phyloP scores from a whole-genome alignment of 2,888 invertebrate species.

The Zygogramma bicolorata region DNA sequence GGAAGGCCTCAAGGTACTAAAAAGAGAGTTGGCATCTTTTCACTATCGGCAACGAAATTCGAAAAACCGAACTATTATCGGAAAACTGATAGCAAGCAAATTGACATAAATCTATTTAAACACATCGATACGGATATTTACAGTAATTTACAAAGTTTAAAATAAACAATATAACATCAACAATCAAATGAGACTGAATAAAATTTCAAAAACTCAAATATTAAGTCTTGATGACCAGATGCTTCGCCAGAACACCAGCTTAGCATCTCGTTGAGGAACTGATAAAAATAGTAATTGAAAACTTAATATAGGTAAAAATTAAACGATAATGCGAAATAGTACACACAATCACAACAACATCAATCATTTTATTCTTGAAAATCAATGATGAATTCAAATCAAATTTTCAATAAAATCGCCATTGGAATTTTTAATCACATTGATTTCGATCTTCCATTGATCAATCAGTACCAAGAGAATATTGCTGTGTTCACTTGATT shows the following conservation, averaged over 20 bases:
- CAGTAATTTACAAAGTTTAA: constrained; percentile 43
- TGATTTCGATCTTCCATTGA: too few relatives aligned
- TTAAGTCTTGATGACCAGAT: constrained; percentile 45
- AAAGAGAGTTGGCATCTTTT: background rate
- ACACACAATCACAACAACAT: constrained; percentile 16
- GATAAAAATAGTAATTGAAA: constrained; percentile 23
- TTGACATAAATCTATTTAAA: constrained; percentile 15
- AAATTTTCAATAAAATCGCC: too few relatives aligned
- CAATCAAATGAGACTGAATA: constrained; percentile 48
- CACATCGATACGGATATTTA: constrained; percentile 40
- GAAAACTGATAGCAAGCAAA: background rate
- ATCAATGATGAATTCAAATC: background rate
- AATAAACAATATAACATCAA: constrained; percentile 51
- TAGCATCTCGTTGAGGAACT: constrained; percentile 30
- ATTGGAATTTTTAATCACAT: too few relatives aligned
- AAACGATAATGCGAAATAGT: constrained; percentile 25
- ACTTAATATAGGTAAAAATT: constrained; percentile 30
- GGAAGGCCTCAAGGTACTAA: background rate
- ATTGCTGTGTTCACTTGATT: too few relatives aligned
- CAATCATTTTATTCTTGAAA: background rate
- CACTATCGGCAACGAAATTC: background rate
- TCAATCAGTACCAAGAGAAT: too few relatives aligned
- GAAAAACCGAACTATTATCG: too few relatives aligned
- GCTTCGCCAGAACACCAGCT: constrained; percentile 10
- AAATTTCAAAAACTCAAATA: constrained; percentile 51